phyloP scores from a whole-genome alignment of 2,888 invertebrate genomes.

The Gnatocerus cornutus region DNA sequence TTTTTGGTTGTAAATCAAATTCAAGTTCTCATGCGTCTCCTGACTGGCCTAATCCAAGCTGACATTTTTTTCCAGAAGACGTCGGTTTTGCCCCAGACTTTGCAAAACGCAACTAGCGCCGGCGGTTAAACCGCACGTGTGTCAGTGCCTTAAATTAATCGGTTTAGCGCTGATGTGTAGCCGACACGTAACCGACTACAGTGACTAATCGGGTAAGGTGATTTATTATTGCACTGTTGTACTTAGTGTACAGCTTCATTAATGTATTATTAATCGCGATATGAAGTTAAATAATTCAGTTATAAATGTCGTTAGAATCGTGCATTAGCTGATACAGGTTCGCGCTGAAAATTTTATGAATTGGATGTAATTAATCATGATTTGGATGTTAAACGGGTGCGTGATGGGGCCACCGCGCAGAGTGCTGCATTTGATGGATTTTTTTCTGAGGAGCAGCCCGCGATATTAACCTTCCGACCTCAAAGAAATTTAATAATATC shows the following conservation, averaged over 20 bases:
- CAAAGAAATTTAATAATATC: slow-evolving; percentile 43
- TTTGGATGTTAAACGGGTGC: slow-evolving; percentile 37
- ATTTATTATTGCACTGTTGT: slow-evolving; percentile 18
- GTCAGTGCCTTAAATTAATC: slow-evolving; percentile 37
- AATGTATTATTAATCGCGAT: slow-evolving; percentile 32
- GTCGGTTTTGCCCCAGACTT: slow-evolving; percentile 11
- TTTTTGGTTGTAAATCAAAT: not conserved
- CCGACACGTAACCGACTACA: slow-evolving; percentile 33
- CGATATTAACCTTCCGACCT: slow-evolving; percentile 43
- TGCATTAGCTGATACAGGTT: slow-evolving; percentile 27
- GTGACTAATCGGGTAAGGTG: slow-evolving; percentile 35
- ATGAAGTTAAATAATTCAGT: slow-evolving; percentile 40
- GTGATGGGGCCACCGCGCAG: slow-evolving; percentile 9
- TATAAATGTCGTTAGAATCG: slow-evolving; percentile 37
- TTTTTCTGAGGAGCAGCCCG: slow-evolving; percentile 24
- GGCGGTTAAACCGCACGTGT: slow-evolving; percentile 36
- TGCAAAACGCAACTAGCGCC: slow-evolving; percentile 15
- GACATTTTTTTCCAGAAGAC: slow-evolving; percentile 5
- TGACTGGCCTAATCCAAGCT: not conserved
- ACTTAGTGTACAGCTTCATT: slow-evolving; percentile 14
- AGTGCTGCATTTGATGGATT: slow-evolving; percentile 29
- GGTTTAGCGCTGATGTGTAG: slow-evolving; percentile 22
- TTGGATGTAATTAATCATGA: slow-evolving; percentile 41
- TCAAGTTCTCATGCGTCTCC: not conserved
- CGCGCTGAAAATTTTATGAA: slow-evolving; percentile 40